Evolutionary conservation across 2,797 vertebrate species (phyloP), one percentile per base, ranked within the genome.

Genomic region (Takifugu rubripes): DNA sequence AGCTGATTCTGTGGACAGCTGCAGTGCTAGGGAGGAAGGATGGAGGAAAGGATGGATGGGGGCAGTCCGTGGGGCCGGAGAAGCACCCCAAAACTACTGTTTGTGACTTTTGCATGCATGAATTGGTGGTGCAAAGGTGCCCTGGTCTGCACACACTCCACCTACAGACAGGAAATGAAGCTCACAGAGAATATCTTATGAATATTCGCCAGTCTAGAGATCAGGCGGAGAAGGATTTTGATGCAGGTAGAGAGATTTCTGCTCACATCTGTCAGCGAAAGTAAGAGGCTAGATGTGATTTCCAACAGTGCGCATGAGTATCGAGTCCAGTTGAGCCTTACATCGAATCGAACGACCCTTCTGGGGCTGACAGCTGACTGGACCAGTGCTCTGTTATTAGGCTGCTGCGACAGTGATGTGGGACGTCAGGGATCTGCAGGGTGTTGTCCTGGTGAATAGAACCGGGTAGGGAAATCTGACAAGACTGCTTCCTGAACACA

Each of bases 311-410:
- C 21, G 21, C 21, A 21, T 21, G 21, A 21, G 21, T 21, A 21
- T 21, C 21, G 21, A 21, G 21, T 21, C 21, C 21, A 21, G 1
- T 21, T 21, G 21, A 21, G 21, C 21, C 21, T 21, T 21, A 21
- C 21, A 21, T 21, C 21, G 21, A 21, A 21, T 21, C 21, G 21
- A 21, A 21, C 21, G 21, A 54, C 53, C 49, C 72, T 42, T 60
- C 72, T 29, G 5, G 49, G 58, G 52, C 40, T 49, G 42, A 61
- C 64, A 60, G 66, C 67, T 52, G 68, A 70, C 62, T 71, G 68
- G 69, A 69, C 16, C 3, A 25, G 31, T 70, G 61, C 61, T 58
- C 49, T 24, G 17, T 61, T 54, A 42, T 66, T 43, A 1, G 44
- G 54, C 49, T 33, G 42, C 62, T 58, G 64, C 66, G 58, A 65